phyloP scores from a whole-genome alignment of 2,797 vertebrate genomes.

The Gambelia wislizenii region DNA sequence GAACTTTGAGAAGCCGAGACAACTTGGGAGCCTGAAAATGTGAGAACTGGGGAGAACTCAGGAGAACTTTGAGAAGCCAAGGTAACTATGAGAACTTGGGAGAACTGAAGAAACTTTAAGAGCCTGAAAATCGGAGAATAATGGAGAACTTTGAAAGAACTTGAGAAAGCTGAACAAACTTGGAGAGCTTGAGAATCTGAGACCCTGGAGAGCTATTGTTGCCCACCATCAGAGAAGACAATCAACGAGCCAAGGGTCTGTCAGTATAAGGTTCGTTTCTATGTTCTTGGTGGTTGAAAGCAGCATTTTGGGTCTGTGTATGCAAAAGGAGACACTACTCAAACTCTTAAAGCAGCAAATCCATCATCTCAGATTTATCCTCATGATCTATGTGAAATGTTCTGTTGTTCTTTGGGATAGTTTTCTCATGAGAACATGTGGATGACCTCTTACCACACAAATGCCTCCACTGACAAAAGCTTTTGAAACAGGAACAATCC shows the following conservation, averaged over 20 bases:
- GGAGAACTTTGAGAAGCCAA: too few relatives aligned
- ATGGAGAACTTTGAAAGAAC: too few relatives aligned
- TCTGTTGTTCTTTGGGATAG: not conserved
- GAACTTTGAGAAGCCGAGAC: too few relatives aligned
- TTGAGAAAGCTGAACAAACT: too few relatives aligned
- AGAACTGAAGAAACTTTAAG: too few relatives aligned
- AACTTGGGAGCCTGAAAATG: too few relatives aligned
- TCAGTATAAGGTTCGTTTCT: not conserved
- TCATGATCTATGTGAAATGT: not conserved
- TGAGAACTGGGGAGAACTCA: too few relatives aligned
- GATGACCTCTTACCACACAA: not conserved
- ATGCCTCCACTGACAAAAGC: not conserved
- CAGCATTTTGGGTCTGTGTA: not conserved
- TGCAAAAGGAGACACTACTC: too few relatives aligned
- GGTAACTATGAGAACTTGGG: too few relatives aligned
- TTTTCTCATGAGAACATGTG: slow-evolving; percentile 7
- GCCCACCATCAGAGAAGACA: not conserved
- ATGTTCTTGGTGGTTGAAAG: not conserved
- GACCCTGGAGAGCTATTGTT: not conserved
- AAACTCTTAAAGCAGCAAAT: not conserved
- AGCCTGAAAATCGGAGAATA: too few relatives aligned
- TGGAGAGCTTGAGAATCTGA: too few relatives aligned
- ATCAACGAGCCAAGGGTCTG: not conserved
- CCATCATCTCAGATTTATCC: not conserved
- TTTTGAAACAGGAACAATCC: not conserved